Base-by-base conservation (phyloP, 2,797 vertebrate genomes). In the Sebastes iracundus region DNA sequence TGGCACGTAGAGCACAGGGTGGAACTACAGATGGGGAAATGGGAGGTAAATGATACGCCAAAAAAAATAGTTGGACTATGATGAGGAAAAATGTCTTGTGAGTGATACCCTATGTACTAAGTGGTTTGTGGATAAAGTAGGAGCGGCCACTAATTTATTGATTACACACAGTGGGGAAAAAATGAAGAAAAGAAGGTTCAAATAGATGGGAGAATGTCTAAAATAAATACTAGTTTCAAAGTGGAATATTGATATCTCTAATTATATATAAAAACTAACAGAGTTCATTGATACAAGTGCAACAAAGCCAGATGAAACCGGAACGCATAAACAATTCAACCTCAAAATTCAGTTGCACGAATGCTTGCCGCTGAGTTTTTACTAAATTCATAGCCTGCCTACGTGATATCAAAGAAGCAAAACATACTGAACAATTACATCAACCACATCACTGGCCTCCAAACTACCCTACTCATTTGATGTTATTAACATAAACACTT, bases 211-310 rank as follows among this genome's bases (percentile, higher is more conserved):
- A 63, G 71, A 52, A 78, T 16, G 18, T 75, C 0, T 30, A 25
- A 72, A 80, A 84, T 73, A 58, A 82, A 80, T 73, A 79, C 46
- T 66, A 32, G 53, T 71, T 87, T 81, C 71, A 82, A 76, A 82
- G 75, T 69, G 42, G 82, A 75, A 68, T 55, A 85, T 20, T 32
- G 60, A 70, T 55, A 77, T 69, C 13, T 70, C 23, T 62, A 80
- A 87, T 75, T 53, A 75, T 68, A 25, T 28, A 72, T 60, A 72
- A 81, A 83, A 72, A 81, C 77, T 83, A 88, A 86, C 59, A 77
- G 22, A 77, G 64, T 66, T 76, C 60, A 86, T 49, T 77, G 73
- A 84, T 77, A 42, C 65, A 79, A 66, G 61, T 77, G 55, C 42
- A 72, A 63, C 60, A 30, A 35, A 65, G 62, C 77, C 86, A 79